phyloP scores from a whole-genome alignment of 2,888 invertebrate genomes.

The Drosophila ezoana region DNA sequence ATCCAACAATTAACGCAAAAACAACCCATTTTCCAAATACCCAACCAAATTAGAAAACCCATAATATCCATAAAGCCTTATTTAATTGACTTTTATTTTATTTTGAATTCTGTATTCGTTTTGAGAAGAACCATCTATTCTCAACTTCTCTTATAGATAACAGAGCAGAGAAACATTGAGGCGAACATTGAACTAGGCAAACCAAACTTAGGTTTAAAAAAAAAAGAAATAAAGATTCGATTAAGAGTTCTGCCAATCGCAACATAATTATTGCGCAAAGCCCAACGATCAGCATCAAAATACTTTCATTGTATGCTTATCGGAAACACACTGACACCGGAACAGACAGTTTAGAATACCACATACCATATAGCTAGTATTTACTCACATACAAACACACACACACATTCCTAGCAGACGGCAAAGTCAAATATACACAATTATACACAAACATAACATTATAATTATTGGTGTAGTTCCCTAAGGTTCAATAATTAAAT shows the following conservation, averaged over 20 bases:
- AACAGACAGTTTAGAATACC: constrained; percentile 85
- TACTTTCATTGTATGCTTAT: constrained; percentile 77
- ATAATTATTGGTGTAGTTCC: constrained; percentile 6
- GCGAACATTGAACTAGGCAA: background rate
- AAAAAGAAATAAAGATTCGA: background rate
- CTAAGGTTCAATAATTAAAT: background rate
- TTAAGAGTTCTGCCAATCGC: background rate
- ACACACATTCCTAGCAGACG: constrained; percentile 3
- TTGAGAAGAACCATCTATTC: background rate
- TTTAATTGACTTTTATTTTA: background rate
- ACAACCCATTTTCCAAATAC: too few relatives aligned
- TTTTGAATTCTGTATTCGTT: constrained; percentile 1
- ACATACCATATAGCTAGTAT: constrained; percentile 85
- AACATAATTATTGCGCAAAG: constrained; percentile 6
- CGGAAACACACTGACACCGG: constrained; percentile 85
- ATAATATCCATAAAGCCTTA: too few relatives aligned
- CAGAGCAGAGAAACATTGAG: background rate
- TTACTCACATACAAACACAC: constrained; percentile 3
- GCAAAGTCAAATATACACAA: constrained; percentile 9
- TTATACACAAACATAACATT: constrained; percentile 2
- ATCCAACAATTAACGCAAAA: background rate
- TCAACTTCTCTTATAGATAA: background rate
- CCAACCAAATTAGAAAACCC: too few relatives aligned
- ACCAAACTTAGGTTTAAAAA: too few relatives aligned
- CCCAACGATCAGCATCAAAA: constrained; percentile 74